Conservation (phyloP, 2,113 vertebrate species). For the Chaenocephalus aceratus region DNA sequence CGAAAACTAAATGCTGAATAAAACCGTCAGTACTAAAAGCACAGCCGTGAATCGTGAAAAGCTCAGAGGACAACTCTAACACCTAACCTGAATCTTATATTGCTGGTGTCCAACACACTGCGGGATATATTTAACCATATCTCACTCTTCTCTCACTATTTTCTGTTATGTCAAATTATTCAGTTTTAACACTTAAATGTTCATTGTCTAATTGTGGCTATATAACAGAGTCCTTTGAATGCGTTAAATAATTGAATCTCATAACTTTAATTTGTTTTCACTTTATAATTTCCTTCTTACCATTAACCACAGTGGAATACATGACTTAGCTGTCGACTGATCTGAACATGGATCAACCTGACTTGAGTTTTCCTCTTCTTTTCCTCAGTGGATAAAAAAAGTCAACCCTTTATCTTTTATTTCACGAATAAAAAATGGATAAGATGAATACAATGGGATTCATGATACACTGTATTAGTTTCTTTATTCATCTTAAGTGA, state of each 20-base stretch:
- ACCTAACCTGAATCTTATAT: background rate
- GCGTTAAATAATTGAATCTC: too few relatives aligned
- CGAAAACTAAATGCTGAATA: conserved; percentile 9
- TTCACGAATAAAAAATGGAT: too few relatives aligned
- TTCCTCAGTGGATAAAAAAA: background rate
- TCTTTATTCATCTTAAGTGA: background rate
- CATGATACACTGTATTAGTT: background rate
- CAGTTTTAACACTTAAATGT: background rate
- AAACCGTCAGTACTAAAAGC: background rate
- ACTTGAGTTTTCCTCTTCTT: background rate
- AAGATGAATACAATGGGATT: background rate
- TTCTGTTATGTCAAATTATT: too few relatives aligned
- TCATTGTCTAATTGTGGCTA: background rate
- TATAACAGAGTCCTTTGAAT: too few relatives aligned
- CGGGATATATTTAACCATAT: background rate
- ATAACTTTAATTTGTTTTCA: too few relatives aligned
- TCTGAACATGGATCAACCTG: background rate
- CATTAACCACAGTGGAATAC: background rate
- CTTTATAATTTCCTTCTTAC: too few relatives aligned
- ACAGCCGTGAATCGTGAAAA: background rate
- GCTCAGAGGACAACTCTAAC: background rate
- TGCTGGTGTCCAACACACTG: background rate
- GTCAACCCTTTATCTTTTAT: too few relatives aligned
- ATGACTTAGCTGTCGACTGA: background rate
- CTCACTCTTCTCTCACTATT: background rate